Evolutionary conservation across 1,140 invertebrate genomes (phyloP).

Genomic region (Formica selysi): DNA sequence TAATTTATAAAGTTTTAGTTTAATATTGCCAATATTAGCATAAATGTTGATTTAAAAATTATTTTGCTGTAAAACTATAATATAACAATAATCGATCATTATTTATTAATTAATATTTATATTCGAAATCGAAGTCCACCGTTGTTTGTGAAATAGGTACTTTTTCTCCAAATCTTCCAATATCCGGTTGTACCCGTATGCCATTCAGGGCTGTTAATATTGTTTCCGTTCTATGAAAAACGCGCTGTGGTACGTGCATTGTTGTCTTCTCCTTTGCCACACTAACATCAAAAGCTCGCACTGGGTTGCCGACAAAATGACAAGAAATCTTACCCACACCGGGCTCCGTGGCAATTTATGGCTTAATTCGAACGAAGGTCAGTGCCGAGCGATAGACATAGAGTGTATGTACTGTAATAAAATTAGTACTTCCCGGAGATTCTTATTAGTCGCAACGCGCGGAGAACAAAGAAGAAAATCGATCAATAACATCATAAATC

Average conservation of each 20-base stretch:
- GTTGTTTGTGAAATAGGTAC: not conserved
- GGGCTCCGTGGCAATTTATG: constrained; percentile 60
- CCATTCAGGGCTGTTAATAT: not conserved
- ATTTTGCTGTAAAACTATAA: not conserved
- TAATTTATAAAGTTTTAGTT: not conserved
- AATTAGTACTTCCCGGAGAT: constrained; percentile 65
- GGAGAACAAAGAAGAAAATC: not conserved
- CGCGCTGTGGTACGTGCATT: not conserved
- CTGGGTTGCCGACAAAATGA: constrained; percentile 29
- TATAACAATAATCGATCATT: not conserved
- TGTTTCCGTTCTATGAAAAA: not conserved
- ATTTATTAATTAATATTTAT: not conserved
- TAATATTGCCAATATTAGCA: not conserved
- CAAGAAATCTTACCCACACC: constrained; percentile 55
- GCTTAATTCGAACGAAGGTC: constrained; percentile 71
- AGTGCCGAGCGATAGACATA: constrained; percentile 19
- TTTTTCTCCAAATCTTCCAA: not conserved
- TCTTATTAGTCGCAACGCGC: constrained; percentile 26
- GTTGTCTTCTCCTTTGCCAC: not conserved
- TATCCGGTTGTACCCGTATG: not conserved
- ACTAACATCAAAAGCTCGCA: constrained; percentile 7
- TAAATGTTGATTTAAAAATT: not conserved
- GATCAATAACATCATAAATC: constrained; percentile 24
- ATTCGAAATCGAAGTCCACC: not conserved
- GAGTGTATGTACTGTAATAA: constrained; percentile 59